Conservation (phyloP, 2,888 invertebrate species). For the Melanotus villosus region DNA sequence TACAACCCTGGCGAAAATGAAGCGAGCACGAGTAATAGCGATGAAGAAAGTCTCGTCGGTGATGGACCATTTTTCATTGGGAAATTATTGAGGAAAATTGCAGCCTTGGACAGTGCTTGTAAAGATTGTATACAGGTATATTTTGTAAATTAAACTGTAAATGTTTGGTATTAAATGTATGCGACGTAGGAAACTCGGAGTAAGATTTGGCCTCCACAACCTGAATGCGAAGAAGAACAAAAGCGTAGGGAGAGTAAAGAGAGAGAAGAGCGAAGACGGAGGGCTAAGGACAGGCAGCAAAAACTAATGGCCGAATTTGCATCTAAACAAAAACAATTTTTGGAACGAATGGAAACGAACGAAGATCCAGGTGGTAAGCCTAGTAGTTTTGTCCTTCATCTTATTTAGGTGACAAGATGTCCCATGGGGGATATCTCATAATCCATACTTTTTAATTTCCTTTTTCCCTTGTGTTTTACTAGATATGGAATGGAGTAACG, state of each 20-base stretch:
- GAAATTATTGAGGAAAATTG: slow-evolving; percentile 83
- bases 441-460: too few relatives aligned
- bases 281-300: slow-evolving; percentile 91
- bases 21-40: slow-evolving; percentile 59
- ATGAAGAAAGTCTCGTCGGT: slow-evolving; percentile 72
- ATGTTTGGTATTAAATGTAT: neutral
- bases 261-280: slow-evolving; percentile 85
- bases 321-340: slow-evolving; percentile 90
- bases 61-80: slow-evolving; percentile 93
- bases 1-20: slow-evolving; percentile 69
- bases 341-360: slow-evolving; percentile 82
- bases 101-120: slow-evolving; percentile 79
- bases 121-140: slow-evolving; percentile 73
- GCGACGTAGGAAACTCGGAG: slow-evolving; percentile 74
- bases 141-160: neutral
- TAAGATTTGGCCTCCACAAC: slow-evolving; percentile 85
- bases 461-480: neutral
- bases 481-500: slow-evolving; percentile 78
- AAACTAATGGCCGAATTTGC: slow-evolving; percentile 96
- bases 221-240: slow-evolving; percentile 84
- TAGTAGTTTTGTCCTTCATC: too few relatives aligned
- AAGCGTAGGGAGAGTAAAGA: slow-evolving; percentile 79
- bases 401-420: too few relatives aligned
- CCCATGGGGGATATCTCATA: too few relatives aligned
- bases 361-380: slow-evolving; percentile 58